These are phyloP conservation scores for Pyxicephalus adspersus DNA, from an alignment of 2,113 vertebrate genomes.

Conservation along the genomic window DNA sequence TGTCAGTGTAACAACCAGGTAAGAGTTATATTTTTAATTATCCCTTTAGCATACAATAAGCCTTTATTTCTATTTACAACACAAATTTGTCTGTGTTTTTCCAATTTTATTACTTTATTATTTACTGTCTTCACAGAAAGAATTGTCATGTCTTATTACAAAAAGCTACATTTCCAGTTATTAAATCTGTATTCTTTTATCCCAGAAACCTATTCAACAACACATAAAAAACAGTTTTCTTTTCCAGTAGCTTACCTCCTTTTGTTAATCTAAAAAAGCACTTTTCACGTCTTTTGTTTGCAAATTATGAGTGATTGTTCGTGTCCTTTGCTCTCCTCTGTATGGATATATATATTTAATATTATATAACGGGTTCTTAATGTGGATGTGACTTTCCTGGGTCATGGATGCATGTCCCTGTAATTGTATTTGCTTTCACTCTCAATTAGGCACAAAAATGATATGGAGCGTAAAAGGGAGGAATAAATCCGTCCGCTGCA, in stretches of 20 bases:
- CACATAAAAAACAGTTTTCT: conserved; percentile 18
- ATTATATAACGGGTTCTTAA: conserved; percentile 39
- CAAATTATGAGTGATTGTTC: background rate
- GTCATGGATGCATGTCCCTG: conserved; percentile 25
- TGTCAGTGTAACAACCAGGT: background rate
- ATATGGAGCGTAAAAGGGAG: conserved; percentile 28
- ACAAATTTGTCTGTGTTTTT: background rate
- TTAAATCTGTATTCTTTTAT: conserved; percentile 21
- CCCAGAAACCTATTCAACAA: conserved; percentile 5
- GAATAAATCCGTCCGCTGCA: conserved; percentile 28
- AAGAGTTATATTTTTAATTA: conserved; percentile 7
- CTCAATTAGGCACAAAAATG: conserved; percentile 48
- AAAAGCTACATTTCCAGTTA: conserved; percentile 30
- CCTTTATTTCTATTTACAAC: conserved; percentile 22
- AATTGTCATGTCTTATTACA: conserved; percentile 24
- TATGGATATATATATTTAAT: conserved; percentile 36
- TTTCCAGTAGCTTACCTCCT: background rate
- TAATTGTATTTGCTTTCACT: conserved; percentile 54
- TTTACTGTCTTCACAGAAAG: conserved; percentile 1
- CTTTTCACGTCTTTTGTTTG: no score
- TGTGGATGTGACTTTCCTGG: conserved; percentile 21
- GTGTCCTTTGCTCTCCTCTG: conserved; percentile 5
- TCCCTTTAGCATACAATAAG: conserved; percentile 18
- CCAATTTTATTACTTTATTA: conserved; percentile 8
- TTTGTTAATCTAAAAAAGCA: background rate